Conservation (phyloP, 1,140 invertebrate genomes). For the Oreohelix idahoensis region DNA sequence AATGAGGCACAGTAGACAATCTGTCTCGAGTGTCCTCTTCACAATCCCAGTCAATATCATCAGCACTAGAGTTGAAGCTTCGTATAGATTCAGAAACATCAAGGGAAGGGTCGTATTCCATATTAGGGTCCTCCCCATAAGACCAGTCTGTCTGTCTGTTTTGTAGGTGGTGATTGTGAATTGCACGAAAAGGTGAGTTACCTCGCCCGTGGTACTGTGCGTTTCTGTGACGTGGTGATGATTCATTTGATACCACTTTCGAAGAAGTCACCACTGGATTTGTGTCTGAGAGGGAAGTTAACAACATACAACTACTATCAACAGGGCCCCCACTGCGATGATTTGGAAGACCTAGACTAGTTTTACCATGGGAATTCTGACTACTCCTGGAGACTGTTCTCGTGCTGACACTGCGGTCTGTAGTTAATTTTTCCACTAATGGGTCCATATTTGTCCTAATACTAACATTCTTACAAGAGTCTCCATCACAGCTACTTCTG, state of each 20-base stretch:
- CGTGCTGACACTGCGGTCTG: neutral
- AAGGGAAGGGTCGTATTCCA: constrained; percentile 40
- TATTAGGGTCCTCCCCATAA: neutral
- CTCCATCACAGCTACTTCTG: constrained; percentile 22
- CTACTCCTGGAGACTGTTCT: constrained; percentile 10
- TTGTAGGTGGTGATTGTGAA: neutral
- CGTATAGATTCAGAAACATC: constrained; percentile 46
- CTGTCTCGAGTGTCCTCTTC: constrained; percentile 37
- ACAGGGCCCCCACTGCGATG: no score
- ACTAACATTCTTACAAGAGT: neutral
- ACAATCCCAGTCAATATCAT: constrained; percentile 48
- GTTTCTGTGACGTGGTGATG: constrained; percentile 24
- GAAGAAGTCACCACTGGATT: neutral
- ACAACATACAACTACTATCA: neutral
- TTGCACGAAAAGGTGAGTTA: constrained; percentile 12
- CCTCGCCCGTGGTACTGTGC: neutral
- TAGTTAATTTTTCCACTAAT: constrained; percentile 13
- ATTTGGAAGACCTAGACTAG: constrained; percentile 10
- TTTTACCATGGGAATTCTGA: constrained; percentile 14
- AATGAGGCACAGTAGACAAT: constrained; percentile 34
- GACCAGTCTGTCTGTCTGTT: constrained; percentile 6
- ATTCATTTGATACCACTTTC: constrained; percentile 11
- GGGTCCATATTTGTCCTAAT: constrained; percentile 36
- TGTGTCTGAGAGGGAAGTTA: neutral
- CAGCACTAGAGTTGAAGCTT: constrained; percentile 50